Conservation (phyloP, 2,888 invertebrate genomes). For the Dolomedes plantarius region DNA sequence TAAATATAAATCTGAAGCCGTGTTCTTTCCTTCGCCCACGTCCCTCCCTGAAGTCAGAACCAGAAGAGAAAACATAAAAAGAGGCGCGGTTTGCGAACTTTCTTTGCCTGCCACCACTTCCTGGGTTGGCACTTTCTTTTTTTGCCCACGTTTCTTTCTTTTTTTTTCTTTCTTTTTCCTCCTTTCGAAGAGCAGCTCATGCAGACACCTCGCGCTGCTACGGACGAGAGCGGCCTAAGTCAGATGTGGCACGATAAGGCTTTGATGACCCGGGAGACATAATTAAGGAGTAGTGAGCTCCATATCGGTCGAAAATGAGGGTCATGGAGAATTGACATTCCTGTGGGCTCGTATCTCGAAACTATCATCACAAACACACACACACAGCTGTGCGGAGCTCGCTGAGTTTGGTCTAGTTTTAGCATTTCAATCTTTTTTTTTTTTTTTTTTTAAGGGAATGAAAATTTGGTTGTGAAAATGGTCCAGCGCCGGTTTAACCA, state of each 20-base stretch:
- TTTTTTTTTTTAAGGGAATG: no score
- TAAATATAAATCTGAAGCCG: conserved; percentile 6
- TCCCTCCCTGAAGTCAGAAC: neutral
- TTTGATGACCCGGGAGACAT: neutral
- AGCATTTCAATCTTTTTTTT: no score
- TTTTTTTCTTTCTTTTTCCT: neutral
- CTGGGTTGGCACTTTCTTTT: neutral
- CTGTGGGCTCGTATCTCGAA: neutral
- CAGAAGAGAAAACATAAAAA: neutral
- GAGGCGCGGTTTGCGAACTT: neutral
- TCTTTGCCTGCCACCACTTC: conserved; percentile 1
- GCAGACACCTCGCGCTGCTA: neutral
- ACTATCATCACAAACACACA: no score
- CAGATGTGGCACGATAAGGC: neutral
- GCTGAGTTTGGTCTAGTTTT: no score
- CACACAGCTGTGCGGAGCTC: no score
- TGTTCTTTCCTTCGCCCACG: conserved; percentile 1
- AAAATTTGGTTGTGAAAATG: no score
- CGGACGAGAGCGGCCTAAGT: neutral
- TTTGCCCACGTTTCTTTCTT: neutral
- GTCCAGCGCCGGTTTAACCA: no score
- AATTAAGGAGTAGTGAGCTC: neutral
- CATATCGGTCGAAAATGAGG: neutral
- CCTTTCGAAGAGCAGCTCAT: neutral
- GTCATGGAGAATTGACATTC: neutral